These are phyloP conservation scores for Cantharis rustica DNA, from an alignment of 2,888 invertebrate genomes.

Conservation along the genomic window DNA sequence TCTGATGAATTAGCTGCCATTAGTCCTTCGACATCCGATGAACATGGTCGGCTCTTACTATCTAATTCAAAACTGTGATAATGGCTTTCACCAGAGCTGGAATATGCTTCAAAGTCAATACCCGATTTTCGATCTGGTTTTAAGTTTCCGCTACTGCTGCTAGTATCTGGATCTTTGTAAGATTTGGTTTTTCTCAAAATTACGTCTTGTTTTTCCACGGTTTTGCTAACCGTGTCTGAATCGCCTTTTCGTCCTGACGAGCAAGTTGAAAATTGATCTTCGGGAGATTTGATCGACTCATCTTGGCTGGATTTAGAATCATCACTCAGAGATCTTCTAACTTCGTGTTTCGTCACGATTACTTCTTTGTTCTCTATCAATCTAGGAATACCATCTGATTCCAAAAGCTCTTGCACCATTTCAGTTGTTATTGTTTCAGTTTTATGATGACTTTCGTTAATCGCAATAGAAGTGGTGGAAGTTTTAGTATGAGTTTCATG, in stretches of 20 bases:
- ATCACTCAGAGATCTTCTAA: constrained; percentile 54
- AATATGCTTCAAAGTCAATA: constrained; percentile 79
- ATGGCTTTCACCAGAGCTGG: constrained; percentile 87
- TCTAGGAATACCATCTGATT: constrained; percentile 34
- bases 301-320: constrained; percentile 58
- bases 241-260: constrained; percentile 52
- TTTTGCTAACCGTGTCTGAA: constrained; percentile 43
- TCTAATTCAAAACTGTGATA: constrained; percentile 87
- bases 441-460: constrained; percentile 39
- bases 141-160: constrained; percentile 50
- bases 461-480: constrained; percentile 25
- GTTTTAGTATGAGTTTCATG: constrained; percentile 31
- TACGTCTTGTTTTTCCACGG: constrained; percentile 48
- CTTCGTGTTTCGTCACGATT: constrained; percentile 36
- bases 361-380: constrained; percentile 28
- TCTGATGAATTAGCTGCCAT: constrained; percentile 80
- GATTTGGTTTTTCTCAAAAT: constrained; percentile 50
- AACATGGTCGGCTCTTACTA: constrained; percentile 77
- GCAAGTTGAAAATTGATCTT: constrained; percentile 58
- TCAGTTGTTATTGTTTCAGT: constrained; percentile 39
- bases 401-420: constrained; percentile 33
- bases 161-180: constrained; percentile 50
- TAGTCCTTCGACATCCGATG: constrained; percentile 85
- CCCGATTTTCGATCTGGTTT: constrained; percentile 72
- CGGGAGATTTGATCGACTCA: constrained; percentile 58